These are phyloP conservation scores for Leucoraja ocellata DNA, from an alignment of 2,797 vertebrate genomes.

Conservation along the genomic window DNA sequence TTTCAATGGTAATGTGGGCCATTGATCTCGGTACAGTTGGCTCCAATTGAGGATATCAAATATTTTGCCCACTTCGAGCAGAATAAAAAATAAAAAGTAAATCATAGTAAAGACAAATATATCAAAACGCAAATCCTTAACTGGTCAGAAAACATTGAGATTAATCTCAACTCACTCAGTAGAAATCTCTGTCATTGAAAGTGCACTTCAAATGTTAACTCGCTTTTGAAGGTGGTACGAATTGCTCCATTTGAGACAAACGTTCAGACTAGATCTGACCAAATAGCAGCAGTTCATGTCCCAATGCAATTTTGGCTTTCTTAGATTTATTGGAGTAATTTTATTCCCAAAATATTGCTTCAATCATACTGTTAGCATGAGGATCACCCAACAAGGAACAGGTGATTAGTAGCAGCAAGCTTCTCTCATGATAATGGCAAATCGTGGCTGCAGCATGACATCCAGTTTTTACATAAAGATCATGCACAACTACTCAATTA, in stretches of 20 bases:
- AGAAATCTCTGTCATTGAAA: not conserved
- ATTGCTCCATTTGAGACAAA: not conserved
- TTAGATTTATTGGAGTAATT: not conserved
- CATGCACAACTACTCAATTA: not conserved
- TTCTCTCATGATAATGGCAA: not conserved
- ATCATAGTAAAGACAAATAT: not conserved
- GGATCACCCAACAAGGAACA: not conserved
- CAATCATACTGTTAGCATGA: not conserved
- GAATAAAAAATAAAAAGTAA: not conserved
- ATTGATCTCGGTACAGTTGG: not conserved
- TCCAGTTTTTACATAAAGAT: not conserved
- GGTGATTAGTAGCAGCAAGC: not conserved
- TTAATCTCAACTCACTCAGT: not conserved
- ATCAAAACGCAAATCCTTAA: not conserved
- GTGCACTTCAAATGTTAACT: not conserved
- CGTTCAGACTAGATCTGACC: not conserved
- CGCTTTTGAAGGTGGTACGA: not conserved
- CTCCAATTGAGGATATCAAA: not conserved
- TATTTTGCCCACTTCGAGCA: not conserved
- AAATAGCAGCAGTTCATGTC: not conserved
- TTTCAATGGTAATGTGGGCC: not conserved
- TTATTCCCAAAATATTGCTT: not conserved
- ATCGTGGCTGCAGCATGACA: not conserved
- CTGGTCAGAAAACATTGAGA: not conserved
- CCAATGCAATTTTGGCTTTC: not conserved